phyloP scores from a whole-genome alignment of 2,797 vertebrate genomes.

The Syngnathus rostellatus region DNA sequence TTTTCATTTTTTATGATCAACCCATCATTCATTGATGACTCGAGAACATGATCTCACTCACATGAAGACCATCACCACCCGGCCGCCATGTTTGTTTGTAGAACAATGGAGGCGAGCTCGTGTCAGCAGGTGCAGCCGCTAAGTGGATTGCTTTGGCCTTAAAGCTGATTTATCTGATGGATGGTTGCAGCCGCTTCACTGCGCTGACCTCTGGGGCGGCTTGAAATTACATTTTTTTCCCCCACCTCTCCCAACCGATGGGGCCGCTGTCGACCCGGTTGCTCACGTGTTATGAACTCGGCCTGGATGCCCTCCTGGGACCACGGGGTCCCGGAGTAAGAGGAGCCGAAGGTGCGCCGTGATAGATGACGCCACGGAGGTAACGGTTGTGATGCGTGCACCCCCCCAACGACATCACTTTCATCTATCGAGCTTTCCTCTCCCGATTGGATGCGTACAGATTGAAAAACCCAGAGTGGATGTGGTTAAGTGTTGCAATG shows the following conservation, averaged over 20 bases:
- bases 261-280: background rate
- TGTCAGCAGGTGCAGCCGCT: constrained; percentile 35
- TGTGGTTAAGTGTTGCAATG: background rate
- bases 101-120: background rate
- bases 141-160: constrained; percentile 53
- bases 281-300: constrained; percentile 1
- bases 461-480: background rate
- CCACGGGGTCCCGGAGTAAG: background rate
- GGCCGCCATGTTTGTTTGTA: constrained; percentile 4
- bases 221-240: constrained; percentile 57
- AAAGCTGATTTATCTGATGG: constrained; percentile 63
- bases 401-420: background rate
- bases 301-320: constrained; percentile 2
- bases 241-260: background rate
- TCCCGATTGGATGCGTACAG: background rate
- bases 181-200: constrained; percentile 45
- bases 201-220: constrained; percentile 55
- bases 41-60: background rate
- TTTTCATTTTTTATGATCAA: background rate
- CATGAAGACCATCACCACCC: background rate
- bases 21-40: background rate
- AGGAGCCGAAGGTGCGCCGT: background rate
- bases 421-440: background rate
- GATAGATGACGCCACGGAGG: background rate
- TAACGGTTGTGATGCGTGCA: background rate